phyloP scores from a whole-genome alignment of 2,888 invertebrate genomes.

The Malacosoma neustria region DNA sequence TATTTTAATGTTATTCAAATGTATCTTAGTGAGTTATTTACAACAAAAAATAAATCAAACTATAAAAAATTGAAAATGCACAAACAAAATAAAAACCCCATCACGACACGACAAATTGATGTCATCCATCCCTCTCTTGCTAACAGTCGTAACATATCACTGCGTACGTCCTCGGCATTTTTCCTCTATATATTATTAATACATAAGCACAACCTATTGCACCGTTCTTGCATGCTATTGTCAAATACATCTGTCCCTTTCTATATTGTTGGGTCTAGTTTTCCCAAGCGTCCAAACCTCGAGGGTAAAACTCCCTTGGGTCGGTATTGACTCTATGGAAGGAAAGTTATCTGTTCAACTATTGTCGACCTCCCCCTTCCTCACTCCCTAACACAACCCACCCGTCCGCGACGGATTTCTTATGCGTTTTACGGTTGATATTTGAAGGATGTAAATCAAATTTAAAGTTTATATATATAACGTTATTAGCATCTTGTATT shows the following conservation, averaged over 20 bases:
- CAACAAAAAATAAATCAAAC: constrained; percentile 21
- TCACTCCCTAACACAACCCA: constrained; percentile 32
- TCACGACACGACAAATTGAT: constrained; percentile 74
- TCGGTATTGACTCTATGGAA: constrained; percentile 74
- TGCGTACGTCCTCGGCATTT: constrained; percentile 71
- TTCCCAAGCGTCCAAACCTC: constrained; percentile 72
- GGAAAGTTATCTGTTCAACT: constrained; percentile 75
- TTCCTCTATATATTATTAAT: constrained; percentile 75
- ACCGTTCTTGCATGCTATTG: constrained; percentile 38
- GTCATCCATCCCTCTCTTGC: constrained; percentile 71
- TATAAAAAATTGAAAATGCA: constrained; percentile 47
- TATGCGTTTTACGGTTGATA: constrained; percentile 72
- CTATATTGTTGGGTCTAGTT: constrained; percentile 75
- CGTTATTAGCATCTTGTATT: no score
- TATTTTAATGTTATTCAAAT: no score
- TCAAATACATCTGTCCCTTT: constrained; percentile 55
- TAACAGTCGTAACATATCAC: constrained; percentile 74
- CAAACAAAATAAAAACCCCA: constrained; percentile 73
- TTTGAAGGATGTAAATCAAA: constrained; percentile 19
- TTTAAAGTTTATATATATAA: no score
- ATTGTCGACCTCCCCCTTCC: constrained; percentile 59
- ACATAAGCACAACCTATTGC: constrained; percentile 63
- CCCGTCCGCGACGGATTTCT: constrained; percentile 54
- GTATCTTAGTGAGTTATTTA: no score
- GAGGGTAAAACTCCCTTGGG: constrained; percentile 74